Evolutionary conservation across 1,140 invertebrate genomes (phyloP).

Genomic region (Alviniconcha marisindica): DNA sequence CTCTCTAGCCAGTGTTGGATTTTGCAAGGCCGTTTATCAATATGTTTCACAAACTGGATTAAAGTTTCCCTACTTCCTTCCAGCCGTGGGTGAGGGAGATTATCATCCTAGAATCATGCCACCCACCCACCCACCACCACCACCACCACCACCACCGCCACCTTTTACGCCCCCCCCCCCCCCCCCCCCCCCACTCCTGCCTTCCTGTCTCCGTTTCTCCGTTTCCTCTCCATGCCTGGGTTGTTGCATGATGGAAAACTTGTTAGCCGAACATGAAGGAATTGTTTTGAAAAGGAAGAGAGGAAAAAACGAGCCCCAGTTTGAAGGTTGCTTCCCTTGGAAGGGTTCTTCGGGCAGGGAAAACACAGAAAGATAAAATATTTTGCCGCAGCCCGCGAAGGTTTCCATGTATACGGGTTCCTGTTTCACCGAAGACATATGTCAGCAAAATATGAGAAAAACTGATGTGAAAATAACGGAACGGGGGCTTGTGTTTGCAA

Average conservation of each 20-base stretch:
- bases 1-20: not conserved
- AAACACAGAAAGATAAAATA: conserved; percentile 48
- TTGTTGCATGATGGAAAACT: conserved; percentile 48
- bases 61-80: not conserved
- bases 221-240: conserved; percentile 35
- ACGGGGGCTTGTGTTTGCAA: conserved; percentile 6
- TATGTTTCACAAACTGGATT: conserved; percentile 10
- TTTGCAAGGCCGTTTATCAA: conserved; percentile 1
- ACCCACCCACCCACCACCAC: not conserved
- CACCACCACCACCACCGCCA: not conserved
- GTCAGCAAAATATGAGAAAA: conserved; percentile 45
- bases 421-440: conserved; percentile 46
- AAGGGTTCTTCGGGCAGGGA: conserved; percentile 36
- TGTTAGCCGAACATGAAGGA: conserved; percentile 42
- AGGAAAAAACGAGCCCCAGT: not conserved
- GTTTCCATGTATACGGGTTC: conserved; percentile 31
- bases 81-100: not conserved
- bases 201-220: not conserved
- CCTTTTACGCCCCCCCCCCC: not conserved
- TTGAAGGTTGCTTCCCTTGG: conserved; percentile 40
- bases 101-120: not conserved
- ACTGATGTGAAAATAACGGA: conserved; percentile 37
- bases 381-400: conserved; percentile 31
- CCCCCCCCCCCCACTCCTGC: not conserved
- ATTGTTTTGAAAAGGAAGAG: conserved; percentile 46